These are phyloP conservation scores for Danio tinwini DNA, from an alignment of 2,797 vertebrate genomes.

Conservation along the genomic window DNA sequence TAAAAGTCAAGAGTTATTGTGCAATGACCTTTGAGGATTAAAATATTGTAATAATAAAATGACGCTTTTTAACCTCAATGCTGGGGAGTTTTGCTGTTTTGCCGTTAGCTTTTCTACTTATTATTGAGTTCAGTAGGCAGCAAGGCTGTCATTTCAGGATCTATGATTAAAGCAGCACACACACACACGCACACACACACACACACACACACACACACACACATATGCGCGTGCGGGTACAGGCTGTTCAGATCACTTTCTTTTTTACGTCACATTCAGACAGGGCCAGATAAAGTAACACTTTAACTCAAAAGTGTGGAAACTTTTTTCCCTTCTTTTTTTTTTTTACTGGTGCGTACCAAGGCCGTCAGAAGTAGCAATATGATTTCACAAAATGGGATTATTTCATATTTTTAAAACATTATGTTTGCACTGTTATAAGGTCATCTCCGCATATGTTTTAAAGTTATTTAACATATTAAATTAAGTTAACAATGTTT, in stretches of 20 bases:
- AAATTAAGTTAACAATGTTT: too few relatives aligned
- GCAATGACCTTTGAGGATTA: not conserved
- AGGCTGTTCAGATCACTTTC: slow-evolving; percentile 40
- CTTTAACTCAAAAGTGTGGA: slow-evolving; percentile 49
- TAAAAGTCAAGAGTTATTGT: not conserved
- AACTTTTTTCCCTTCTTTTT: not conserved
- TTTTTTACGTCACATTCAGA: slow-evolving; percentile 72
- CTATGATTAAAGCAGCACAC: slow-evolving; percentile 12
- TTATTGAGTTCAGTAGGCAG: slow-evolving; percentile 47
- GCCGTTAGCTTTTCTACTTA: not conserved
- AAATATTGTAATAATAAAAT: not conserved
- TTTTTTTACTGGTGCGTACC: slow-evolving; percentile 28
- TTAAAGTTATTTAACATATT: too few relatives aligned
- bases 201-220: slow-evolving; percentile 44
- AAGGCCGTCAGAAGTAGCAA: not conserved
- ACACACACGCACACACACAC: slow-evolving; percentile 33
- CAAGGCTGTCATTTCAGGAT: not conserved
- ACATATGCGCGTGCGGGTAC: not conserved
- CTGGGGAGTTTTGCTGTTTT: not conserved
- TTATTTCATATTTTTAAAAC: not conserved
- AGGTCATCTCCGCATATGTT: too few relatives aligned
- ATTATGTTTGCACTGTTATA: too few relatives aligned
- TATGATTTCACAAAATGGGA: slow-evolving; percentile 1
- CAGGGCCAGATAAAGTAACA: slow-evolving; percentile 63
- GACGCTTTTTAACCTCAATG: not conserved